Conservation (phyloP, 2,113 vertebrate genomes). For the Callaeas wilsoni region DNA sequence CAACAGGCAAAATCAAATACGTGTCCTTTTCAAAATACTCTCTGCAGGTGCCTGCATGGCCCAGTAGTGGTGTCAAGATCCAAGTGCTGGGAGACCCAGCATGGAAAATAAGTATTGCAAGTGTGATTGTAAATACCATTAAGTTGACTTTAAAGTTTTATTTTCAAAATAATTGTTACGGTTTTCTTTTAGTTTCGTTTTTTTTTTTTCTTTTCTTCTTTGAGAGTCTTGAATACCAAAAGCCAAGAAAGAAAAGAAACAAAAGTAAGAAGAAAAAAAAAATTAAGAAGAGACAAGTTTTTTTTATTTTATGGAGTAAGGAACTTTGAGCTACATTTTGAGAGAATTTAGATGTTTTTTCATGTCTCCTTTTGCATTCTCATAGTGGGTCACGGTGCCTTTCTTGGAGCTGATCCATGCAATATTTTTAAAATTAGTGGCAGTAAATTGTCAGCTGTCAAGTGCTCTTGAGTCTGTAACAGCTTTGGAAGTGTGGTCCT, state of each 20-base stretch:
- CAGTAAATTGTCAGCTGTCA: background rate
- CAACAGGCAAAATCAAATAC: background rate
- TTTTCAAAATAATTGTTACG: background rate
- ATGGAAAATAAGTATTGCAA: background rate
- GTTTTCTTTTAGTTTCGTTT: background rate
- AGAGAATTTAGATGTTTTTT: background rate
- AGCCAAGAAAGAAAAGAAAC: background rate
- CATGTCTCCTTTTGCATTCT: background rate
- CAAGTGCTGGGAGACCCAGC: background rate
- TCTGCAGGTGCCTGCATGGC: background rate
- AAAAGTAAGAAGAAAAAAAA: background rate
- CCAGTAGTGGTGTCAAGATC: background rate
- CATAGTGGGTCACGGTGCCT: background rate
- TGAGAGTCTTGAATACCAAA: background rate
- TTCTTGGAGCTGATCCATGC: background rate
- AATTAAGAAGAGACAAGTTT: background rate
- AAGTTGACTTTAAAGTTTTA: background rate
- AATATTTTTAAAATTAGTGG: background rate
- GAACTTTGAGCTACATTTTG: background rate
- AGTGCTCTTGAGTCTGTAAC: background rate
- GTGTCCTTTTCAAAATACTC: background rate
- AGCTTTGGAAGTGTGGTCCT: background rate
- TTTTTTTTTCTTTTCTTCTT: background rate
- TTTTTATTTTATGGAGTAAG: background rate
- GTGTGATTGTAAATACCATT: background rate